Evolutionary conservation across 35 echinoderm and acorn worm genomes (phyloP), one percentile per base, ranked within the genome.

Genomic region (Strongylocentrotus purpuratus): DNA sequence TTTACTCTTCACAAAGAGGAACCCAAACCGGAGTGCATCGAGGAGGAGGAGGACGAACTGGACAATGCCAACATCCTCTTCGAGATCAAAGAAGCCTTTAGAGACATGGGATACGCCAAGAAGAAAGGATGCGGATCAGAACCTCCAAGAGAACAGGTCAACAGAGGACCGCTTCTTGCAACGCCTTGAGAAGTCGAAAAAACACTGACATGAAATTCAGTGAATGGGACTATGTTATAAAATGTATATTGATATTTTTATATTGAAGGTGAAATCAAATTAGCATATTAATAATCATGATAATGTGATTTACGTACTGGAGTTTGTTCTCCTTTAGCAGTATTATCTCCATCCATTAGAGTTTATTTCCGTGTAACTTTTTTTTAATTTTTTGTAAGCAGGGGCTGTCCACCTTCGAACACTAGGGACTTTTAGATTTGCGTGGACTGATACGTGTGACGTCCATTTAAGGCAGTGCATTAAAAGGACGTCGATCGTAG

Each of bases 1-100:
- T 96, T 97, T 32, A 93, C 88, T 5, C 94, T 97, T 35, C 46
- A 93, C 33, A 58, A 93, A n/a, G 91, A 47, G 13, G 91, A 50
- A 31, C 46, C 91, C 91, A 46, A 93, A 58, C 91, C 91, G 13
- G 91, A 93, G 48, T 93, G 91, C n/a, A 32, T 93, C n/a, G 91
- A 93, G 48, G 91, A 93, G 31, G 91, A 93, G 48, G 46, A 48
- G n/a, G 48, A 93, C n/a, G 48, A 50, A 33, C 45, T 93, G 0
- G 91, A 93, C 45, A 93, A 47, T 46, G 0, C n/a, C 17, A 93
- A 93, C 91, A 93, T 93, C 2, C 48, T 93, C 15, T 93, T 93
- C 28, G 91, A 93, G 48, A 93, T 93, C 91, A 47, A 93, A 58
- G 33, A 93, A 33, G 91, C 91, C 28, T 93, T 93, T 47, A 31